Base-by-base conservation (phyloP, 2,888 invertebrate species). In the Formica aserva region DNA sequence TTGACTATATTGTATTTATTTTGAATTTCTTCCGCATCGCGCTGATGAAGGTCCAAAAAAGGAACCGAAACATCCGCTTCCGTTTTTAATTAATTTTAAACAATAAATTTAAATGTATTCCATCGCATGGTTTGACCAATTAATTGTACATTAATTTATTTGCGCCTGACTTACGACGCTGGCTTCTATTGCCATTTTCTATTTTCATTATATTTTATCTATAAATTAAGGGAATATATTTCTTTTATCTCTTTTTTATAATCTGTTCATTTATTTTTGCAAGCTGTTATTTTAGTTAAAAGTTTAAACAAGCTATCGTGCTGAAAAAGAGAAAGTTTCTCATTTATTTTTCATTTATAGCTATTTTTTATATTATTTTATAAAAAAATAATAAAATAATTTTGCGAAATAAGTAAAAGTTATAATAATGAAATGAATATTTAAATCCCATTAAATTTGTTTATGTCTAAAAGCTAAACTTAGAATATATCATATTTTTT, bases 351-450 rank as follows among this genome's bases (percentile, higher is more conserved):
- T 48, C n/a, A 48, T 48, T 48, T 48, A 48, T n/a, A n/a, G 48
- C 8, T 2, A 22, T 60, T 13, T 35, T 72, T 55, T 5, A 72
- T 26, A n/a, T 26, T 18, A 11, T 72, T 60, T 22, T 57, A 35
- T 38, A 60, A 6, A 57, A 38, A 60, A n/a, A 11, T 18, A 52
- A 32, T 35, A 71, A 69, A 72, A 32, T 72, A 52, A 57, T 62
- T 74, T n/a, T 26, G 5, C 26, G 0, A 6, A 29, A 60, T 6
- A 62, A 41, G 1, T 62, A 74, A 74, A 72, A 55, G 15, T 13
- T 72, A 35, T 35, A 52, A 38, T 29, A n/a, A n/a, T 4, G 4
- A 62, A 55, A 72, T 22, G 15, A 52, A 9, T 13, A 32, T 15
- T 22, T 55, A 18, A 35, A 22, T 71, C n/a, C 32, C 5, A 22